phyloP scores from a whole-genome alignment of 2,797 vertebrate genomes.

The Neosilurus hyrtlii region DNA sequence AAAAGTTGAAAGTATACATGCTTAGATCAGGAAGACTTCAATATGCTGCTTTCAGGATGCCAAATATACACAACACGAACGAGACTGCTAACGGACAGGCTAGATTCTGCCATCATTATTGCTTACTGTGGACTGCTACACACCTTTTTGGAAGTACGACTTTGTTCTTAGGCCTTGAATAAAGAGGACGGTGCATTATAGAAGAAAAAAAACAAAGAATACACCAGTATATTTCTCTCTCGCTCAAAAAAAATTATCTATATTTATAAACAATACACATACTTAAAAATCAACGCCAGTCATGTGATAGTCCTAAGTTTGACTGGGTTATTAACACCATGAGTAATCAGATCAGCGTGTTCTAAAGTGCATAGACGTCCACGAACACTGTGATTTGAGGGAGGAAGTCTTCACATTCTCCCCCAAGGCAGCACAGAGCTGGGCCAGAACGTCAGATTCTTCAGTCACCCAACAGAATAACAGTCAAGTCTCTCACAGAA shows the following conservation, averaged over 20 bases:
- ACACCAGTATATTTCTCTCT: neutral
- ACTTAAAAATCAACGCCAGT: slow-evolving; percentile 44
- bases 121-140: slow-evolving; percentile 40
- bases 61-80: slow-evolving; percentile 36
- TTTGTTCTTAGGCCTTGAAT: slow-evolving; percentile 40
- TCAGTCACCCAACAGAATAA: slow-evolving; percentile 25
- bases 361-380: slow-evolving; percentile 74
- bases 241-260: slow-evolving; percentile 29
- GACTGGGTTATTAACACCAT: slow-evolving; percentile 56
- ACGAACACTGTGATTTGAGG: slow-evolving; percentile 67
- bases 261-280: slow-evolving; percentile 49
- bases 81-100: slow-evolving; percentile 13
- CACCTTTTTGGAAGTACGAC: slow-evolving; percentile 18
- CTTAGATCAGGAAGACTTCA: slow-evolving; percentile 46
- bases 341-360: slow-evolving; percentile 49
- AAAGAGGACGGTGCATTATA: slow-evolving; percentile 9
- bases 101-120: slow-evolving; percentile 18
- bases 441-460: slow-evolving; percentile 6
- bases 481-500: slow-evolving; percentile 21
- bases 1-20: slow-evolving; percentile 37
- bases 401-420: slow-evolving; percentile 51
- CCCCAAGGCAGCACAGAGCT: slow-evolving; percentile 33
- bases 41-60: slow-evolving; percentile 31
- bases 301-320: slow-evolving; percentile 45
- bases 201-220: neutral